Percentiles rank a stretch among this genome's conserved stretches.
Evolutionary conservation across 2,797 vertebrate genomes (phyloP).

Genomic region (Morus bassanus): DNA sequence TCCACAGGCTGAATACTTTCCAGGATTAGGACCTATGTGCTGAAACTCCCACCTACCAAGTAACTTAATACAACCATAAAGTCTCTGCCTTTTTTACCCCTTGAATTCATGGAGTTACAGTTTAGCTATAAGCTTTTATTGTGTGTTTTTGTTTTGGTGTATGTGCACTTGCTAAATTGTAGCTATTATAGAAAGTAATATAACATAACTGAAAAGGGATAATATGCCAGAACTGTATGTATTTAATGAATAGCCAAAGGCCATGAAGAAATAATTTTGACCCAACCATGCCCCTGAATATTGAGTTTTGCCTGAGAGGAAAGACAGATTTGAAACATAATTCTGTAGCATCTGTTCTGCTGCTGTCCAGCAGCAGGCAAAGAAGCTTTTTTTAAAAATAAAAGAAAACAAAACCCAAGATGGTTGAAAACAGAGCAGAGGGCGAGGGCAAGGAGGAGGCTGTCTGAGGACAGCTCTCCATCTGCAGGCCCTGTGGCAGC

Average conservation of each 20-base stretch:
- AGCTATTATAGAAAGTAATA: constrained; percentile 19
- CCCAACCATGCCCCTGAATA: constrained; percentile 16
- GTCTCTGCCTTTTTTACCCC: not conserved
- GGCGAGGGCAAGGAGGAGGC: not conserved
- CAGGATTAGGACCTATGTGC: not conserved
- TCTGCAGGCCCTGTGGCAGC: not conserved
- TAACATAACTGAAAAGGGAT: constrained; percentile 21
- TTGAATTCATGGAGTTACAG: not conserved
- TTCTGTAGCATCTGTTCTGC: constrained; percentile 25
- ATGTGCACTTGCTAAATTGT: not conserved
- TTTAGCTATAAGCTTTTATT: constrained; percentile 1
- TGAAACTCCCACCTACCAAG: not conserved
- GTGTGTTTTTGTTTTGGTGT: not conserved
- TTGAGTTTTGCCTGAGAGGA: constrained; percentile 22
- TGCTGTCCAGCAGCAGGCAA: not conserved
- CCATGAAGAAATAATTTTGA: constrained; percentile 34
- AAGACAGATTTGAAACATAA: constrained; percentile 9
- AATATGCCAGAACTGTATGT: not conserved
- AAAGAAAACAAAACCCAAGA: not conserved
- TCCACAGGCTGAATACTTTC: not conserved
- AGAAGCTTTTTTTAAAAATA: not conserved
- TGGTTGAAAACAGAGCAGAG: not conserved
- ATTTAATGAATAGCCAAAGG: constrained; percentile 47
- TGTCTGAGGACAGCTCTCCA: not conserved
- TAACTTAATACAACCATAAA: not conserved